phyloP scores from a whole-genome alignment of 2,113 vertebrate species.

The Cisticola juncidis region DNA sequence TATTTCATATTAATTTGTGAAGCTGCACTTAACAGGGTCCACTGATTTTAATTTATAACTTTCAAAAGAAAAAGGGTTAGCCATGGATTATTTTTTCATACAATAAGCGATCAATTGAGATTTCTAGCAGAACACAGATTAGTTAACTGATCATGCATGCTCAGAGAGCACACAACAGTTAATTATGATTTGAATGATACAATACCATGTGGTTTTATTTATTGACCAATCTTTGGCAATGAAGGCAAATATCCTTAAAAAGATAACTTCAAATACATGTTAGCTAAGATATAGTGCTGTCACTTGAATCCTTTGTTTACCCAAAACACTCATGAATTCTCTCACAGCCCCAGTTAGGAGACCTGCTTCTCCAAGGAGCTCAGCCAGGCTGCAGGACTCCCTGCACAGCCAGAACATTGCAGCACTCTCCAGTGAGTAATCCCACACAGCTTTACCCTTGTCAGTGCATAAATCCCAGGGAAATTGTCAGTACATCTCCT shows the following conservation, averaged over 20 bases:
- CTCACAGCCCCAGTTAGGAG: background rate
- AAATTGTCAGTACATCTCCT: background rate
- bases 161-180: background rate
- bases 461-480: background rate
- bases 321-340: background rate
- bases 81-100: background rate
- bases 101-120: constrained; percentile 6
- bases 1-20: constrained; percentile 89
- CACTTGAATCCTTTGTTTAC: background rate
- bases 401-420: background rate
- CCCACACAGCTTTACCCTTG: background rate
- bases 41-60: constrained; percentile 76
- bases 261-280: background rate
- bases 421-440: background rate
- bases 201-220: background rate
- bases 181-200: background rate
- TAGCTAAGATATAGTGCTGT: background rate
- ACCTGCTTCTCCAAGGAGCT: background rate
- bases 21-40: constrained; percentile 81
- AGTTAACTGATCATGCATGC: background rate
- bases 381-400: background rate
- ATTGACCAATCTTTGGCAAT: background rate
- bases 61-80: constrained; percentile 31
- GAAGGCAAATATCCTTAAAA: background rate
- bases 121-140: background rate